Evolutionary conservation across 2,888 invertebrate species (phyloP), one percentile per base, ranked within the genome.

Genomic region (Mythimna impura): DNA sequence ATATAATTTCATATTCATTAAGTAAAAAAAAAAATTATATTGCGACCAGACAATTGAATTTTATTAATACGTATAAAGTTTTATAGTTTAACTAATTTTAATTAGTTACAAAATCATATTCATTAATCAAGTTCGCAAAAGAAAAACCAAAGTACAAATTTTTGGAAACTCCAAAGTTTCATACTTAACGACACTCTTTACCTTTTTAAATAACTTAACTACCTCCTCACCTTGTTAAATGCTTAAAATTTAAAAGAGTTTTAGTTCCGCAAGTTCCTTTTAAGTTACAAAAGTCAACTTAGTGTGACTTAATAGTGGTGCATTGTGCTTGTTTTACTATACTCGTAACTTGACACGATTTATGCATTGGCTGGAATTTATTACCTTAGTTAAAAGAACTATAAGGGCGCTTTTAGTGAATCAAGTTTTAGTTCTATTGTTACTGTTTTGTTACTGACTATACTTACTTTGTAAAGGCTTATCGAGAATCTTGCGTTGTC

Each of bases 211-310:
- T 61, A 57, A 71, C 17, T 55, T 47, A 64, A 67, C 60, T 17
- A 20, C 54, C 10, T 25, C 22, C 22, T 22, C 62, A 71, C 64
- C 54, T 80, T 80, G 22, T 54, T 47, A 54, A 60, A 70, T 65
- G 60, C 25, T 80, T 68, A 67, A 69, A 77, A 80, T 77, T 72
- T 70, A 67, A 82, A 30, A 20, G 36, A 40, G 40, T 62, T 62
- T 25, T 36, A 65, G 52, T 74, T 58, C n/a, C 9, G 7, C 36
- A 72, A 69, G 62, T 71, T 60, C 7, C 2, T 52, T 66, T 50
- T 5, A 75, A 73, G 63, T 73, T 78, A 57, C 71, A 69, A 80
- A 74, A 76, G 61, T 75, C 68, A 71, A 71, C 64, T 66, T 66
- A 74, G 47, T 63, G 52, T 69, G 55, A 66, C 66, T 80, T 69